A percentile compares a stretch with the other conserved stretches of the same genome.
Evolutionary conservation across 2,888 invertebrate genomes (phyloP).

Genomic region (Cephus nigrinus): DNA sequence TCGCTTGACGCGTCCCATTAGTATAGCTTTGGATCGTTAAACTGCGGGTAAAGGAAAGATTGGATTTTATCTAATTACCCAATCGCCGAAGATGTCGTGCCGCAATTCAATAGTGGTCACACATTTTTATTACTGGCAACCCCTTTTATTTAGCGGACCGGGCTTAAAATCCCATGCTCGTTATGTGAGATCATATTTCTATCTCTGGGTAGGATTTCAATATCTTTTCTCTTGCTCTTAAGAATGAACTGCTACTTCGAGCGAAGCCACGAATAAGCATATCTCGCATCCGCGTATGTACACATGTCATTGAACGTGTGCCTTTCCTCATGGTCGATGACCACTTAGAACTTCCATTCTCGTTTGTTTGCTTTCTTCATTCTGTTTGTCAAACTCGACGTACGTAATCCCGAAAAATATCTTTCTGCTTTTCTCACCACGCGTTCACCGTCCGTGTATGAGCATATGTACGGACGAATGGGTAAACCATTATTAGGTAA

Average conservation of each 20-base stretch:
- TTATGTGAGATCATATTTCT: not conserved
- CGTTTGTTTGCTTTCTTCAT: conserved; percentile 10
- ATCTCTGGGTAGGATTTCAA: not conserved
- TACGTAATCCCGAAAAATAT: not conserved
- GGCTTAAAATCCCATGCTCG: not conserved
- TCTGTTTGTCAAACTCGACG: not conserved
- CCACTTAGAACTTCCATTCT: conserved; percentile 6
- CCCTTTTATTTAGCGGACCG: not conserved
- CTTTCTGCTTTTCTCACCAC: not conserved
- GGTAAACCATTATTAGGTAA: not conserved
- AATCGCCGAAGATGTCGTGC: not conserved
- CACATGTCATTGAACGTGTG: conserved; percentile 2
- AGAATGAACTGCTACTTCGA: not conserved
- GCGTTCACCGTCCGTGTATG: not conserved
- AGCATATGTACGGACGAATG: not conserved
- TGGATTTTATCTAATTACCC: not conserved
- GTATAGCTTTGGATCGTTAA: not conserved
- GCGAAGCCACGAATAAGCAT: not conserved
- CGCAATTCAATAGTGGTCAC: not conserved
- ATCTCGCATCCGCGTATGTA: not conserved
- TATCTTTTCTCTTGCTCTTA: not conserved
- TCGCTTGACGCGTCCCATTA: conserved; percentile 4
- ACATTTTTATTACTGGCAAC: not conserved
- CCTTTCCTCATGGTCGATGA: not conserved
- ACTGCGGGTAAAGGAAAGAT: not conserved